Percentiles rank a stretch among this genome's conserved stretches.
phyloP scores from a whole-genome alignment of 2,888 invertebrate genomes.

The Thysanoteuthis rhombus region DNA sequence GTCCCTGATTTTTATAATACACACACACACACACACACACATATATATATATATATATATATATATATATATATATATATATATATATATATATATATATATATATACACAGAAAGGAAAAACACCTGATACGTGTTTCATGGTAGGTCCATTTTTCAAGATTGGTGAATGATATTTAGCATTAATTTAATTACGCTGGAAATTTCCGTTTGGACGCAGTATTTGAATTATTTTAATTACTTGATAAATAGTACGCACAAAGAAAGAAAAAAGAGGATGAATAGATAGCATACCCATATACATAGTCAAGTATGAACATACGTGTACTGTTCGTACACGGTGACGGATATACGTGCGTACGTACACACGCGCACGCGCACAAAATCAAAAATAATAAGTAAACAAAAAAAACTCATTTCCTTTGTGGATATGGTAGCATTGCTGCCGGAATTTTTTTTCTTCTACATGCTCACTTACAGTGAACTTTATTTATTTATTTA shows the following conservation, averaged over 20 bases:
- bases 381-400: background rate
- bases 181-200: too few species aligned
- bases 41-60: background rate
- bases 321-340: too few species aligned
- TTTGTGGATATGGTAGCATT: background rate
- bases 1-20: too few species aligned
- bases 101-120: background rate
- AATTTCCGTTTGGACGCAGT: too few species aligned
- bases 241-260: too few species aligned
- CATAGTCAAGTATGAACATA: too few species aligned
- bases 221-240: too few species aligned
- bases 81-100: background rate
- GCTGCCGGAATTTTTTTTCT: background rate
- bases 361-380: background rate
- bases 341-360: background rate
- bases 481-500: background rate
- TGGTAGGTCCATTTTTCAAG: too few species aligned
- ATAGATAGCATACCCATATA: too few species aligned
- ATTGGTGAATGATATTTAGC: too few species aligned
- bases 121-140: too few species aligned
- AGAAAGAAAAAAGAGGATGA: too few species aligned
- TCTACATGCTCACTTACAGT: background rate
- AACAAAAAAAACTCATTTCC: background rate
- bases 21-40: background rate
- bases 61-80: background rate